Conservation (phyloP, 2,888 invertebrate genomes). For the Thymelicus sylvestris region DNA sequence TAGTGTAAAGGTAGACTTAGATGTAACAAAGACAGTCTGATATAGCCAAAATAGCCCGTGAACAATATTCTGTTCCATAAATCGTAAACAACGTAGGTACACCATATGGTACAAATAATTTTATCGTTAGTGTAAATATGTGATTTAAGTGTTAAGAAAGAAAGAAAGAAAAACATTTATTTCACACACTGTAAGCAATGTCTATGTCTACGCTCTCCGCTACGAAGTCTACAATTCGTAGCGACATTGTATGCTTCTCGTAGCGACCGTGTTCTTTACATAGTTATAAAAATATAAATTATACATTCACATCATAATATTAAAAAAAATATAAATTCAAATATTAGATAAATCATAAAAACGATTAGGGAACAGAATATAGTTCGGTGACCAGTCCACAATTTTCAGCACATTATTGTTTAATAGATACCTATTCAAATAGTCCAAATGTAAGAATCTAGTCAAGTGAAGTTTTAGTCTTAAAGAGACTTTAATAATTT, state of each 20-base stretch:
- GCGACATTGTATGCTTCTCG: too few relatives aligned
- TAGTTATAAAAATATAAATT: too few relatives aligned
- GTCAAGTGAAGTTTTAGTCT: conserved; percentile 41
- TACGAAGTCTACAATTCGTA: too few relatives aligned
- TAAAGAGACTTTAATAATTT: conserved; percentile 40
- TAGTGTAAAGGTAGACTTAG: conserved; percentile 51
- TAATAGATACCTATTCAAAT: conserved; percentile 39
- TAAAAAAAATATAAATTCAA: too few relatives aligned
- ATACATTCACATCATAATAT: too few relatives aligned
- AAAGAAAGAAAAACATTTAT: too few relatives aligned
- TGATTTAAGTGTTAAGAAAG: not conserved
- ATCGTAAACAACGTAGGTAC: conserved; percentile 18
- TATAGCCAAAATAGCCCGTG: conserved; percentile 52
- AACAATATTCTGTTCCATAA: conserved; percentile 47
- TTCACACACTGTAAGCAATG: not conserved
- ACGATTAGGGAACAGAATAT: conserved; percentile 50
- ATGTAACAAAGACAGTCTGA: conserved; percentile 55
- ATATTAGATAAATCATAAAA: not conserved
- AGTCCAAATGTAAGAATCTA: conserved; percentile 41
- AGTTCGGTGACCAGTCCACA: conserved; percentile 31
- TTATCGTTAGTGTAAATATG: conserved; percentile 16
- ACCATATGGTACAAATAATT: conserved; percentile 33
- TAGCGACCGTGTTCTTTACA: not conserved
- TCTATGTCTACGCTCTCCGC: too few relatives aligned
- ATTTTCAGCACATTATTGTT: conserved; percentile 49